Evolutionary conservation across 1,140 invertebrate genomes (phyloP).

Genomic region (Tetramorium simillimum): DNA sequence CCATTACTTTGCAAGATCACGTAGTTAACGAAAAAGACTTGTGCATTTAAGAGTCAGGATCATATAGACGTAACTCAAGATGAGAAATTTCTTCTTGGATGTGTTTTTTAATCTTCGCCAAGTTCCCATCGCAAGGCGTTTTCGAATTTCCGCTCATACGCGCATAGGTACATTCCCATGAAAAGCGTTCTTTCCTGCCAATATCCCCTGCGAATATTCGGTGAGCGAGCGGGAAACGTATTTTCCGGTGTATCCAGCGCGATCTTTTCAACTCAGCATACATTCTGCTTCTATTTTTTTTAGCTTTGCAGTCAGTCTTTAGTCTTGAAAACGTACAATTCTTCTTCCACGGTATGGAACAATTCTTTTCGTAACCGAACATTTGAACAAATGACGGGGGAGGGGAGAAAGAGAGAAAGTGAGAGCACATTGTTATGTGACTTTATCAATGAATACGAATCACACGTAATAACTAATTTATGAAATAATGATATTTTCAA

Average conservation of each 20-base stretch:
- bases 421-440: neutral
- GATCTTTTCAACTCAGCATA: constrained; percentile 11
- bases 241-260: constrained; percentile 25
- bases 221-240: constrained; percentile 31
- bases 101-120: constrained; percentile 27
- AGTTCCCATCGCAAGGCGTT: neutral
- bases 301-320: constrained; percentile 12
- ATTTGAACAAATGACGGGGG: neutral
- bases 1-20: neutral
- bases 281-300: constrained; percentile 43
- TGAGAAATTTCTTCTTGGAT: constrained; percentile 27
- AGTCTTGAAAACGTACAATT: constrained; percentile 16
- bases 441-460: neutral
- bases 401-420: too few relatives aligned
- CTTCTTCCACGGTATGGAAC: neutral
- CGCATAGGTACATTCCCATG: neutral
- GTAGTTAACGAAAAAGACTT: neutral
- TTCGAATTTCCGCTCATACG: constrained; percentile 40
- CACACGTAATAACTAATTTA: neutral
- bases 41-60: neutral
- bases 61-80: neutral
- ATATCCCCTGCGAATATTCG: constrained; percentile 42
- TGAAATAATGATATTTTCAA: neutral
- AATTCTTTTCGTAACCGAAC: neutral
- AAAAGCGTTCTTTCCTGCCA: constrained; percentile 34